Base-by-base conservation (phyloP, 2,888 invertebrate species). In the Lamellibrachia columna region DNA sequence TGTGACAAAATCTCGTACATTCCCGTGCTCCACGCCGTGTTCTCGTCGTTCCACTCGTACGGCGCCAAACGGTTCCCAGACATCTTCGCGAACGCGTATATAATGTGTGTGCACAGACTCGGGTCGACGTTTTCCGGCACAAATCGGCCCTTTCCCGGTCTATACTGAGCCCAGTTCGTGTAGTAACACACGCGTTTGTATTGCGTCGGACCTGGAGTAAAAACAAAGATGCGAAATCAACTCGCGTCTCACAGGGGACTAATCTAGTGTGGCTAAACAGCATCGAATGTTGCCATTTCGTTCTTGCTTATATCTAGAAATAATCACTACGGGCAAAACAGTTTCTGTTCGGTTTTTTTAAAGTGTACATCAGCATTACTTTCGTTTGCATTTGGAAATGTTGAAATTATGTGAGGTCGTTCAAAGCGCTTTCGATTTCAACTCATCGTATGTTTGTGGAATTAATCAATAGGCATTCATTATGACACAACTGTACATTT, bases 131-230 rank as follows among this genome's bases (percentile, higher is more conserved):
- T 98, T 97, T 99, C 99, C 93, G 98, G 97, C 91, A 97, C 96
- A 96, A 98, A 99, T 97, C 99, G 99, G 92, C 98, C 99, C 93
- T 98, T 97, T 96, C 98, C 99, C 11, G 98, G 98, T 93, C 99
- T 97, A 97, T 99, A 99, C 96, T 99, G 99, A 0, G 99, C 98
- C 99, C 99, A 99, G 97, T 99, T 99, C 91, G 99, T 99, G 97
- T 99, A 99, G 97, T 99, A 99, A 96, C 99, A 99, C 22, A 95
- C 95, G 11, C 91, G 52, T 28, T 91, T 91, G 75, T 75, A 75
- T 15, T 75, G 22, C 75, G 15, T 75, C 75, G 75, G 11, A 75
- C 75, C 75, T 75, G 75, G 75, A 75, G 6, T 75, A 75, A 3
- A 75, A 75, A 11, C 15, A 75, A 75, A n/a, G 3, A 15, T 75